Evolutionary conservation across 2,113 vertebrate species (phyloP).

Genomic region (Helogale parvula): DNA sequence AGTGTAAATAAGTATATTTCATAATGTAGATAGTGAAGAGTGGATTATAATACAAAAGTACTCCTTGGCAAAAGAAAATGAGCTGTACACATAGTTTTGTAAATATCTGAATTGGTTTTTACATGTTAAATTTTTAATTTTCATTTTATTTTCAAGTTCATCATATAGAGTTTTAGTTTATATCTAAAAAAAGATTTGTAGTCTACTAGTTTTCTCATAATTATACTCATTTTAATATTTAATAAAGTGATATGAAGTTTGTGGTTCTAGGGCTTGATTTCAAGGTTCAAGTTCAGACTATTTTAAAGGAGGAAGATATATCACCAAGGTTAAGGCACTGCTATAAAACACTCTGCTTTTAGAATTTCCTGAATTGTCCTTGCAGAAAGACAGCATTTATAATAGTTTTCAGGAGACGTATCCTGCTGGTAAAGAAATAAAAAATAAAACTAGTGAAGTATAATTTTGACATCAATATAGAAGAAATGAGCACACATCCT

Average conservation of each 20-base stretch:
- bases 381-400: conserved; percentile 58
- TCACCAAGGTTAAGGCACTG: conserved; percentile 15
- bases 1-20: background rate
- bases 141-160: background rate
- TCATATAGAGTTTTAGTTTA: background rate
- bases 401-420: conserved; percentile 58
- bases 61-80: background rate
- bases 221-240: conserved; percentile 73
- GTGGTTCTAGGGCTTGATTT: conserved; percentile 70
- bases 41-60: background rate
- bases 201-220: conserved; percentile 55
- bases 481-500: background rate
- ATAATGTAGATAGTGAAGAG: background rate
- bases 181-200: conserved; percentile 53
- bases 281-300: conserved; percentile 61
- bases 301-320: conserved; percentile 60
- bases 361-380: conserved; percentile 59
- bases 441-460: conserved; percentile 46
- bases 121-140: background rate
- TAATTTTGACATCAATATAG: conserved; percentile 56
- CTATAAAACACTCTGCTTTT: conserved; percentile 24
- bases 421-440: conserved; percentile 49
- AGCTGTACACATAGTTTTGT: background rate
- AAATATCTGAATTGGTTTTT: conserved; percentile 32
- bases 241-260: conserved; percentile 64